Base-by-base conservation (phyloP, 2,797 vertebrate species). In the Paedocypris micromegethes region DNA sequence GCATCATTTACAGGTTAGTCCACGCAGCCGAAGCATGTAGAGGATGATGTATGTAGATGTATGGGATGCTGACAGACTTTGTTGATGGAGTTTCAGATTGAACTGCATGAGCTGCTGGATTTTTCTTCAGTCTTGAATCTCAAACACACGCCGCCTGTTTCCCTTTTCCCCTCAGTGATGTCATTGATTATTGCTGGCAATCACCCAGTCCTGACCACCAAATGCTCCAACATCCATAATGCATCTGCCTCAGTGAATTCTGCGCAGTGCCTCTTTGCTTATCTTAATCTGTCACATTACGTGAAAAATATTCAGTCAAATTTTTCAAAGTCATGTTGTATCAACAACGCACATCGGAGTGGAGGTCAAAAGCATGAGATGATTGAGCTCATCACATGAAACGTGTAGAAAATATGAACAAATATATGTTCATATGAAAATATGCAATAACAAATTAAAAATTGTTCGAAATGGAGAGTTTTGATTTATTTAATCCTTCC, bases 181-280 rank as follows among this genome's bases (percentile, higher is more conserved):
- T 64, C 72, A 73, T 56, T 64, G 50, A 52, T 73, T 64, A 48
- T 64, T 49, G 49, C 53, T 64, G 72, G 66, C 61, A 9, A 6
- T 48, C 3, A 46, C 68, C 60, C 72, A 68, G 59, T 8, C 6
- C 8, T 52, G 48, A 68, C 42, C 59, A 68, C 43, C 55, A 68
- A 23, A 49, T 58, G 60, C 72, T 68, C 49, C 66, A 70, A 39
- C 47, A 47, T 38, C 53, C 66, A 53, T 59, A 68, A 43, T 58
- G 49, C 57, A 71, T 49, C 47, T 57, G 45, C 63, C 50, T 68
- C 39, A 49, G 40, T 53, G 59, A 73, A 64, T 58, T 9, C 53
- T 68, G 23, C 46, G 6, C 53, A 73, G 59, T n/a, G 57, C 45
- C 48, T 73, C 47, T 23, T 5, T 57, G 3, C 39, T 66, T 56